Base-by-base conservation (phyloP, 2,797 vertebrate genomes). In the Hozukius guyotensis region DNA sequence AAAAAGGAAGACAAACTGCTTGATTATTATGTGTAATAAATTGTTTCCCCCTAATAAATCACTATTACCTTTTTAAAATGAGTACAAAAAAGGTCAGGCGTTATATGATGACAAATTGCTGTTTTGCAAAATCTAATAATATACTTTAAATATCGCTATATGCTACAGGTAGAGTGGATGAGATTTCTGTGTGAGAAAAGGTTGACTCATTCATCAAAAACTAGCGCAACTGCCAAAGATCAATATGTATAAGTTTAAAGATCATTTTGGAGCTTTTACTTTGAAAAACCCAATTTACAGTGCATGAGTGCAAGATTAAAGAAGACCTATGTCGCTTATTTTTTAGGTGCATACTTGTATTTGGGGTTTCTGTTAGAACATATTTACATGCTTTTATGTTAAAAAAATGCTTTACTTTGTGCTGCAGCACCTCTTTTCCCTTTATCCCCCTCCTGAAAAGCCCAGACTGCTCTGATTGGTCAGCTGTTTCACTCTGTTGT, bases 151-250 rank as follows among this genome's bases (percentile, higher is more conserved):
- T 46, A 64, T 52, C 16, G 5, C 7, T 4, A 38, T 22, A 29
- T 57, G 67, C 27, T 32, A 14, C 22, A 52, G 20, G 6, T 76
- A 32, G 24, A 64, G 34, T 57, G 13, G 56, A 25, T 36, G 11
- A 20, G 12, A 42, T 18, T 42, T 57, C 7, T 68, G 27, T 52
- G 8, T 25, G 27, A 36, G 65, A n/a, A 73, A 80, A 69, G 52
- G 67, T 70, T 34, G 53, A 62, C 20, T 68, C 61, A 71, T 66
- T 67, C 1, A 72, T 75, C 60, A 70, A 57, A 61, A 74, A 56
- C 4, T 4, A n/a, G 20, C 18, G 8, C 49, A 46, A 18, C 42
- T 46, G 16, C 16, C 42, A 52, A 52, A 52, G 49, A 46, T 57
- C 16, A 63, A 56, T 65, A 25, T 22, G 6, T 27, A 60, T 53